Percentiles rank a stretch among this genome's conserved stretches.
These are phyloP conservation scores for Salvelinus fontinalis DNA, from an alignment of 2,113 vertebrate species.

Conservation along the genomic window DNA sequence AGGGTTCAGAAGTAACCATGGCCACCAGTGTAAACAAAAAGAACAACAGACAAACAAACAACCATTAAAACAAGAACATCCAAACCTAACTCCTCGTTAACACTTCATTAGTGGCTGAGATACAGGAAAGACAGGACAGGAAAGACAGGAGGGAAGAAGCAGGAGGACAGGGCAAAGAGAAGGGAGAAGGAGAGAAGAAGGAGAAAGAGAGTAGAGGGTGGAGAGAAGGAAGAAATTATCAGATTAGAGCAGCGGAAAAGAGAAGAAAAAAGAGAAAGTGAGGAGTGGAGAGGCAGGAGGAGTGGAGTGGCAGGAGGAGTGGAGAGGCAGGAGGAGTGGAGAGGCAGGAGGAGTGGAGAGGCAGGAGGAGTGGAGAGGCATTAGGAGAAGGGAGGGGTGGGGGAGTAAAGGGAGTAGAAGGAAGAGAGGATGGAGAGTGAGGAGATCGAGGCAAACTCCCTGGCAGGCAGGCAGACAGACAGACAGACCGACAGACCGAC, in stretches of 20 bases:
- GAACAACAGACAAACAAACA: slow-evolving; percentile 30
- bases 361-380: no score
- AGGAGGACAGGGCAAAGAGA: no score
- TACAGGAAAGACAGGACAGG: neutral
- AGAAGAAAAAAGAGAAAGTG: neutral
- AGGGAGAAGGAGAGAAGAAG: neutral
- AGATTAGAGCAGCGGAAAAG: neutral
- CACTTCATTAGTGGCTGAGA: slow-evolving; percentile 15
- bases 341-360: neutral
- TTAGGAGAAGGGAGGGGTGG: neutral
- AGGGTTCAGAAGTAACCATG: neutral
- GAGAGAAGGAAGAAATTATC: neutral
- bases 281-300: neutral
- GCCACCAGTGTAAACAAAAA: slow-evolving; percentile 25
- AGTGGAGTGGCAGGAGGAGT: neutral
- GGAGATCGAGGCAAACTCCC: slow-evolving; percentile 10
- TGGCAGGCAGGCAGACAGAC: slow-evolving; percentile 26
- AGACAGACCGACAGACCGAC: slow-evolving; percentile 54
- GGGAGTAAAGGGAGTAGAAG: slow-evolving; percentile 18
- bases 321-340: neutral
- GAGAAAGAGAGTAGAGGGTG: neutral
- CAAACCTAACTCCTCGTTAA: slow-evolving; percentile 17
- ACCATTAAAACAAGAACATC: slow-evolving; percentile 14
- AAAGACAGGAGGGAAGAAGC: neutral
- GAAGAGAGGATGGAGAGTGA: slow-evolving; percentile 7